Conservation (phyloP, 2,888 invertebrate genomes). For the Lottia gigantea region DNA sequence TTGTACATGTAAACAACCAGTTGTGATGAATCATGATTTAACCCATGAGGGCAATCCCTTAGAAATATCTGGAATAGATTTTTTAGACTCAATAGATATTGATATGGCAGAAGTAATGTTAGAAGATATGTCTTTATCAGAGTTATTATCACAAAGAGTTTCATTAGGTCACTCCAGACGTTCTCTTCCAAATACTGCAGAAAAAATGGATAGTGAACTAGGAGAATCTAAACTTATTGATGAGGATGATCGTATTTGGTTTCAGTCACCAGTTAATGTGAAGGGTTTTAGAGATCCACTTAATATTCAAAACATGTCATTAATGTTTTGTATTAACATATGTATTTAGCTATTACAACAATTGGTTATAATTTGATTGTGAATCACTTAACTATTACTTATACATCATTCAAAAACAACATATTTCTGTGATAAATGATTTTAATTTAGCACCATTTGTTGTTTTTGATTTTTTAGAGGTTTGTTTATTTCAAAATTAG, state of each 20-base stretch:
- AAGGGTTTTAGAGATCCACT: conserved; percentile 42
- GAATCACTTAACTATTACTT: no score
- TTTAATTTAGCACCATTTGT: no score
- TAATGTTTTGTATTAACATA: no score
- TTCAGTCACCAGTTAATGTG: conserved; percentile 43
- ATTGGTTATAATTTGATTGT: no score
- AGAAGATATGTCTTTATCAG: conserved; percentile 1
- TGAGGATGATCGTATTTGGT: conserved; percentile 40
- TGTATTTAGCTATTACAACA: no score
- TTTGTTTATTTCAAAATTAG: no score
- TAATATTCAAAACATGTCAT: no score
- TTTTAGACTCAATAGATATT: conserved; percentile 37
- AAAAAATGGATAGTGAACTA: background rate
- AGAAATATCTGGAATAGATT: conserved; percentile 55
- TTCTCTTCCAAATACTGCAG: background rate
- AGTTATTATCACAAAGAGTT: background rate
- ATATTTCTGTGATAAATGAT: no score
- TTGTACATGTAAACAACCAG: conserved; percentile 28
- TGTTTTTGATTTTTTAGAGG: no score
- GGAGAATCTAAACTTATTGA: background rate
- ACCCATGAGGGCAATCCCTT: conserved; percentile 36
- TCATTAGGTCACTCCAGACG: background rate
- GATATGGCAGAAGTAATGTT: conserved; percentile 13
- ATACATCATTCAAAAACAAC: no score
- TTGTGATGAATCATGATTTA: conserved; percentile 34